Base-by-base conservation (phyloP, 2,797 vertebrate genomes). In the Fistularia tabacaria region DNA sequence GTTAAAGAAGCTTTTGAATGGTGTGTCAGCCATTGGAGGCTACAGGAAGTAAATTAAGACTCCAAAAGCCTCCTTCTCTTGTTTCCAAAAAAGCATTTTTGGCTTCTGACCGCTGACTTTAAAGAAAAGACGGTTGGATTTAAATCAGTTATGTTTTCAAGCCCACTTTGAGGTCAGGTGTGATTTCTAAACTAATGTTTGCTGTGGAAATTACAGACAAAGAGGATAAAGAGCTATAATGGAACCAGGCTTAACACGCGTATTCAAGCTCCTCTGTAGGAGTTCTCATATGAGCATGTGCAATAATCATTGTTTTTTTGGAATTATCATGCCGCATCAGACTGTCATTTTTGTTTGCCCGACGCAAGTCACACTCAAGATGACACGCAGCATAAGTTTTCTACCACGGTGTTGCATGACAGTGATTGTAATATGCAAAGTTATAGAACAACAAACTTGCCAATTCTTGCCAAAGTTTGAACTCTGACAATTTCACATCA, bases 381-480 rank as follows among this genome's bases (percentile, higher is more conserved):
- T 48, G 25, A 66, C 74, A 77, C 58, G 67, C 79, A 74, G 83
- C 73, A 54, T 11, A 8, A 13, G 38, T 38, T 13, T 50, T 15
- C 9, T 46, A 15, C 37, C 14, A 51, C 46, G 84, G 80, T 85
- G 74, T 79, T 72, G 85, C 85, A 89, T 91, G 85, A 77, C 64
- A 71, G 63, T 66, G 71, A 69, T 67, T 68, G 57, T 75, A 49
- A 64, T 60, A 51, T 25, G 0, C 11, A 68, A 52, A 73, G 62
- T 45, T 59, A 66, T 62, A 54, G 76, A 71, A 75, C 73, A 61
- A 25, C 56, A 71, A 69, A 61, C 57, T 69, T 70, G 62, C 85
- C 81, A 79, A 77, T 80, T 83, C 83, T 86, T 88, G 90, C 90
- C 90, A 91, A 91, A 90, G 85, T 91, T 90, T 90, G 82, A 84